Evolutionary conservation across 2,888 invertebrate species (phyloP), one percentile per base, ranked within the genome.

Genomic region (Caenorhabditis afra): DNA sequence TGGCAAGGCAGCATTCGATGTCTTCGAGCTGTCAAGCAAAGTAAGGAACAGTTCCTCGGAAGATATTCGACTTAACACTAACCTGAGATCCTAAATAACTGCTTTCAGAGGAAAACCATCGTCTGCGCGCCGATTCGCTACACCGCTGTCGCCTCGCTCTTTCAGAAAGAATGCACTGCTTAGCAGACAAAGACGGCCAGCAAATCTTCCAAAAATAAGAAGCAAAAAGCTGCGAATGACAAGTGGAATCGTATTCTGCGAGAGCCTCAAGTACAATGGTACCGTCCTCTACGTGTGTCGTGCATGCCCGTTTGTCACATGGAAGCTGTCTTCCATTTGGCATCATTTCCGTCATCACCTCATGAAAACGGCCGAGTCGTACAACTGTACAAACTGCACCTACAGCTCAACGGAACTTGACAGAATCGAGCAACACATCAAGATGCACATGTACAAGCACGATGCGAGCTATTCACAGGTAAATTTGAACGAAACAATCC

Each of bases 331-430:
- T 1, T 61, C 70, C 0, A 45, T 61, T 3, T 62, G 61, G 70
- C 61, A 53, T 8, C 70, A 70, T 20, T 44, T 44, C 35, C 61
- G 61, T 20, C 52, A 70, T 12, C 70, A 70, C 47, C 16, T 39
- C 22, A 37, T 45, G 5, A 1, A 5, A 5, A 47, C 61, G 37
- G 37, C 12, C 1, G n/a, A 37, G 4, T 22, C 53, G 0, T 61
- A 47, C 47, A 61, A n/a, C 0, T 70, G 70, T 20, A 10, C 5
- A 3, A 16, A 16, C 0, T 70, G 70, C 18, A 16, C 53, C 3
- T 70, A 35, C 53, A 47, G 53, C 23, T 53, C 70, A 10, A 20
- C 18, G 4, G 3, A 20, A 44, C n/a, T 1, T 16, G 4, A n/a
- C 5, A 2, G 39, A 23, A 44, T 68, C 20, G 22, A 52, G 8